Conservation (phyloP, 2,888 invertebrate genomes). For the Pandemis heparana region DNA sequence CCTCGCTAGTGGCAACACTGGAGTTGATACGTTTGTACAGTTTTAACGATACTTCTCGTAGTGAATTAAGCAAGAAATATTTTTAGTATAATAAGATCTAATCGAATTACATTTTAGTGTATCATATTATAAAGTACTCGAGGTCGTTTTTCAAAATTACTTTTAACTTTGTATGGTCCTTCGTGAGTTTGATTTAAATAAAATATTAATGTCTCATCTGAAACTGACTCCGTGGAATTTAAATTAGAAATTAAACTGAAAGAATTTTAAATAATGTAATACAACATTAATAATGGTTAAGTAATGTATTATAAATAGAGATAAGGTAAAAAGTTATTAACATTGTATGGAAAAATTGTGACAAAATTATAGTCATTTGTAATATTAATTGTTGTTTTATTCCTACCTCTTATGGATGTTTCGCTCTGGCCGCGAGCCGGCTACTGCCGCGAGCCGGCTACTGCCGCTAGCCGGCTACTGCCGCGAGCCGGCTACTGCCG, state of each 20-base stretch:
- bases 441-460: neutral
- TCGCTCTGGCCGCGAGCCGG: neutral
- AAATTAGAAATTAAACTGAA: constrained; percentile 81
- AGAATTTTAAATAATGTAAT: constrained; percentile 83
- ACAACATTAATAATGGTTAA: constrained; percentile 82
- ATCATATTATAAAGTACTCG: constrained; percentile 75
- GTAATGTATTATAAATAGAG: constrained; percentile 85
- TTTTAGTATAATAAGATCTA: constrained; percentile 84
- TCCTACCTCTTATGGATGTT: constrained; percentile 44
- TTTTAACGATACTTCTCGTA: constrained; percentile 83
- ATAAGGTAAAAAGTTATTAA: constrained; percentile 86
- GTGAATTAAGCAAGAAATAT: constrained; percentile 82
- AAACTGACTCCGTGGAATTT: constrained; percentile 79
- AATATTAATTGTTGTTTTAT: constrained; percentile 84
- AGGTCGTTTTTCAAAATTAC: constrained; percentile 70
- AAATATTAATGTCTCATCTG: constrained; percentile 66
- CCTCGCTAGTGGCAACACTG: constrained; percentile 72
- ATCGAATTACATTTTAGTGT: constrained; percentile 85
- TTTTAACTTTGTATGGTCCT: constrained; percentile 75
- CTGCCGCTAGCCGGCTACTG: no score
- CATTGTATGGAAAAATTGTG: constrained; percentile 87
- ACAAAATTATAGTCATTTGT: constrained; percentile 87
- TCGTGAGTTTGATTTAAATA: constrained; percentile 67
- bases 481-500: no score
- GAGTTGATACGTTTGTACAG: constrained; percentile 82